Conservation (phyloP, 2,888 invertebrate species). For the Noctua comes region DNA sequence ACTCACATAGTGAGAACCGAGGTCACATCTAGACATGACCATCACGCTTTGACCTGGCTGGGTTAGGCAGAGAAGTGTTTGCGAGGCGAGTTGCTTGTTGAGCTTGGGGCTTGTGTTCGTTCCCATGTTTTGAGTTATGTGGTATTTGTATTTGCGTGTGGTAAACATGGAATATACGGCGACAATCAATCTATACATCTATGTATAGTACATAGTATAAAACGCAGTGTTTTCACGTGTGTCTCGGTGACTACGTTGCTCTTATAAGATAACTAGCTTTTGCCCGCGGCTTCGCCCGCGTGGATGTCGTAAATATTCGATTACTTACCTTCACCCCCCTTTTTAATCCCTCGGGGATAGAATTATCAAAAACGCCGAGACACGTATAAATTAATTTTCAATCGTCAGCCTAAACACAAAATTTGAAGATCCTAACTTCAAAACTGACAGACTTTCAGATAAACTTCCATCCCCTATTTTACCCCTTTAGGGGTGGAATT, state of each 20-base stretch:
- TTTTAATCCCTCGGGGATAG: too few relatives aligned
- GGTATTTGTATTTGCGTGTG: background rate
- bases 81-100: background rate
- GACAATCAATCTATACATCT: background rate
- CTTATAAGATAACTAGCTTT: too few relatives aligned
- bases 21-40: slow-evolving; percentile 17
- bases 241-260: background rate
- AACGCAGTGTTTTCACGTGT: background rate
- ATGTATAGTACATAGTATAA: background rate
- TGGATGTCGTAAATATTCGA: too few relatives aligned
- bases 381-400: too few relatives aligned
- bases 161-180: background rate
- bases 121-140: slow-evolving; percentile 7
- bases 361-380: too few relatives aligned
- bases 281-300: too few relatives aligned
- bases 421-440: too few relatives aligned
- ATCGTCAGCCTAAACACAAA: too few relatives aligned
- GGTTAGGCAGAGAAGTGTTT: background rate
- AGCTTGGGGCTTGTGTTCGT: background rate
- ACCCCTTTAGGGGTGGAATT: too few relatives aligned
- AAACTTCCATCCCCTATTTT: too few relatives aligned
- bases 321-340: too few relatives aligned
- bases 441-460: too few relatives aligned
- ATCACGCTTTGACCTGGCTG: slow-evolving; percentile 19
- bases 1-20: slow-evolving; percentile 10